Conservation (phyloP, 2,113 vertebrate genomes). For the Myanophis thanlyinensis region DNA sequence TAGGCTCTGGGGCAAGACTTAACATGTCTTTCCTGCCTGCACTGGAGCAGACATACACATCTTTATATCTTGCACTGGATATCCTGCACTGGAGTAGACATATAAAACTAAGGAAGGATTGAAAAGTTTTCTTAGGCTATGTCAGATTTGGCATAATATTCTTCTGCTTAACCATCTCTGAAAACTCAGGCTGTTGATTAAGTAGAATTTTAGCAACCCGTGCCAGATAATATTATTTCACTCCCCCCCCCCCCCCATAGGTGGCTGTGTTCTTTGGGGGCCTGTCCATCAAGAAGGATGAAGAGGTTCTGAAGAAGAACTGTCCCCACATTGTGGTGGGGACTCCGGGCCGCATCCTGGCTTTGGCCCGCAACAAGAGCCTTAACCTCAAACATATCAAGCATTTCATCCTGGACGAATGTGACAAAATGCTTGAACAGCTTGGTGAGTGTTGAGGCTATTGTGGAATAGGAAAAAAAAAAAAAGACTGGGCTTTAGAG, state of each 20-base stretch:
- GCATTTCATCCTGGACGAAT: slow-evolving; percentile 86
- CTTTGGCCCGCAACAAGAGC: slow-evolving; percentile 79
- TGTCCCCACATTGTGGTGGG: slow-evolving; percentile 83
- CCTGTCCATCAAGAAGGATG: slow-evolving; percentile 83
- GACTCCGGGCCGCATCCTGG: slow-evolving; percentile 80
- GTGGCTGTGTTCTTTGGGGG: slow-evolving; percentile 85
- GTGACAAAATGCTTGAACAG: slow-evolving; percentile 86
- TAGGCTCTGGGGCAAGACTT: not conserved
- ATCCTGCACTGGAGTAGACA: not conserved
- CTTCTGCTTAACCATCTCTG: not conserved
- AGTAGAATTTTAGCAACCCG: not conserved
- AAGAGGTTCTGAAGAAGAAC: slow-evolving; percentile 82
- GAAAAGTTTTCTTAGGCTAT: not conserved
- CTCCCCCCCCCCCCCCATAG: slow-evolving; percentile 42
- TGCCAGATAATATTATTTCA: not conserved
- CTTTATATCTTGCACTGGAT: too few species aligned
- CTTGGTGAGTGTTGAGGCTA: slow-evolving; percentile 68
- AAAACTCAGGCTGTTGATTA: not conserved
- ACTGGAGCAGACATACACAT: not conserved
- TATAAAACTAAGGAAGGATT: not conserved
- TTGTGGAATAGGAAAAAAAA: not conserved
- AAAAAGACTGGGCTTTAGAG: not conserved
- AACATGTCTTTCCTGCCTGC: not conserved
- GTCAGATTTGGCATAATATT: not conserved
- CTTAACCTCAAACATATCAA: slow-evolving; percentile 85